Evolutionary conservation across 2,797 vertebrate genomes (phyloP), one percentile per base, ranked within the genome.

Genomic region (Lepidocolaptes lacrymiger): DNA sequence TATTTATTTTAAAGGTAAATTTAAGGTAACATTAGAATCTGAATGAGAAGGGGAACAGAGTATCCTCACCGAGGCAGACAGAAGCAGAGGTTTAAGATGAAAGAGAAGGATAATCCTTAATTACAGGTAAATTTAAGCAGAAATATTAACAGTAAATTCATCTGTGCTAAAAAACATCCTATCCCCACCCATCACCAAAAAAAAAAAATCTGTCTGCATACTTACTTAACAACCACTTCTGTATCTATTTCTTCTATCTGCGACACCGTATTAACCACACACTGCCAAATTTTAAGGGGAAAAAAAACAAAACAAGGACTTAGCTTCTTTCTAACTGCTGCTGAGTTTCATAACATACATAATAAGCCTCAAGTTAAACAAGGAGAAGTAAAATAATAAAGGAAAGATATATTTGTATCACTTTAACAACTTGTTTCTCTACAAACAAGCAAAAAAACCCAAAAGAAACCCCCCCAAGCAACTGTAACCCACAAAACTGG

Each of bases 201-300:
- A 58, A 44, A 44, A 43, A 8, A 14, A 46, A 77, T 88, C 72
- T 91, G 77, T n/a, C 49, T 90, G 95, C 82, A 97, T 97, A 99
- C 99, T 99, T 97, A 99, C 99, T 99, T 99, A 59, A 98, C 96
- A 80, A 99, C 97, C 77, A 98, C 97, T 96, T 99, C 99, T 55
- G 98, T 97, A 98, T 99, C 98, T 66, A 99, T 99, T 89, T 99
- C 99, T 96, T 99, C 99, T 71, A 99, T 99, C 96, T 98, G 98
- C 28, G 98, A 98, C 96, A 99, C 98, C 14, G 98, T 98, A 89
- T 98, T 98, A 91, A 99, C 97, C 88, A 99, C 99, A 97, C 99
- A 98, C 99, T 98, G 97, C 64, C 97, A 96, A 95, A 92, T 93
- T 95, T 91, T 95, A 97, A 87, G 41, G 78, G 28, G 41, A 6